A percentile compares a stretch with the other conserved stretches of the same genome.
Evolutionary conservation across 2,113 vertebrate species (phyloP).

Genomic region (Xenotilapia longispinis): DNA sequence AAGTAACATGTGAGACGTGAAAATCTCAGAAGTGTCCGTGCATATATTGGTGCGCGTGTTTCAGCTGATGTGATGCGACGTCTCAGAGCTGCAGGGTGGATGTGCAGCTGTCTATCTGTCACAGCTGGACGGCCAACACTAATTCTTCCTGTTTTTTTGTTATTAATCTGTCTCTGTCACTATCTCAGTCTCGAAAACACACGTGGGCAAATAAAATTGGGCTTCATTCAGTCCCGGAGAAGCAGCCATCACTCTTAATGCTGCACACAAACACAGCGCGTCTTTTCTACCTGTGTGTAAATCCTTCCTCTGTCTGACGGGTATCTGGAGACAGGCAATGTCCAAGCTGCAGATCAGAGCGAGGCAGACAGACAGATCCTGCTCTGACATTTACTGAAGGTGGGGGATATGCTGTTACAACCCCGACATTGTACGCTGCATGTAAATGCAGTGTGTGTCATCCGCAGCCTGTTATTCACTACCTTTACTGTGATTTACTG

Average conservation of each 20-base stretch:
- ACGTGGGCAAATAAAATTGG: constrained; percentile 3
- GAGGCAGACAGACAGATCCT: not conserved
- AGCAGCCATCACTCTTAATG: constrained; percentile 1
- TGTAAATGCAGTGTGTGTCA: not conserved
- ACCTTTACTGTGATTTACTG: not conserved
- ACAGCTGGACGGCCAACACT: not conserved
- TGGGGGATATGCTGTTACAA: not conserved
- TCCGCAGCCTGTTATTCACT: not conserved
- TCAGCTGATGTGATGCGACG: not conserved
- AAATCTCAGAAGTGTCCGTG: constrained; percentile 11
- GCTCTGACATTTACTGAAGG: not conserved
- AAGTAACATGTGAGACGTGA: not conserved
- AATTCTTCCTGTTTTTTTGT: not conserved
- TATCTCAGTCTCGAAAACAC: not conserved
- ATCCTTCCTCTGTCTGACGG: constrained; percentile 11
- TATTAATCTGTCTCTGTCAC: constrained; percentile 18
- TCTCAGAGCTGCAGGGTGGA: not conserved
- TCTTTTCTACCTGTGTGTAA: constrained; percentile 27
- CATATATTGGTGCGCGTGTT: not conserved
- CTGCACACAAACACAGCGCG: not conserved
- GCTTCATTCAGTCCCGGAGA: constrained; percentile 11
- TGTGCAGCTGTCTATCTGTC: constrained; percentile 7
- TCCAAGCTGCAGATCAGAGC: constrained; percentile 21
- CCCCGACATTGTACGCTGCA: not conserved
- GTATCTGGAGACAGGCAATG: constrained; percentile 5